Conservation (phyloP, 2,888 invertebrate species). For the Parthenolecanium corni region DNA sequence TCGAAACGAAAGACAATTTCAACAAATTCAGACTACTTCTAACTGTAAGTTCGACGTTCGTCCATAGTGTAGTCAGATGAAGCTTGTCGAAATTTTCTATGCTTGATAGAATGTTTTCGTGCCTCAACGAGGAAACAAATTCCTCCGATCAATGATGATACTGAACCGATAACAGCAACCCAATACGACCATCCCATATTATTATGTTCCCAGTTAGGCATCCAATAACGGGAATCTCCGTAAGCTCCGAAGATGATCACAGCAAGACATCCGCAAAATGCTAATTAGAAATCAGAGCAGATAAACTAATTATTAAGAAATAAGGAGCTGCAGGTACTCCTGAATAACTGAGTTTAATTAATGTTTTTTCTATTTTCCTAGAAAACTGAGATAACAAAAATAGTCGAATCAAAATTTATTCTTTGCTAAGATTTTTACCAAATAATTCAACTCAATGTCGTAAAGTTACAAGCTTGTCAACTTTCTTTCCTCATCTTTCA, state of each 20-base stretch:
- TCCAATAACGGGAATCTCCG: conserved; percentile 86
- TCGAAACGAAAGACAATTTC: neutral
- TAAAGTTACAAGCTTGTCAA: no score
- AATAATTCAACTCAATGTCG: no score
- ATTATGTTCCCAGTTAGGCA: conserved; percentile 94
- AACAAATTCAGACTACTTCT: conserved; percentile 36
- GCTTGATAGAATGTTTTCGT: conserved; percentile 61
- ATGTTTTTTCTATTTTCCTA: no score
- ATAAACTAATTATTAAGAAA: no score
- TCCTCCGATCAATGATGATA: conserved; percentile 62
- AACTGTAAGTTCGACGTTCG: conserved; percentile 46
- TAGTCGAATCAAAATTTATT: no score
- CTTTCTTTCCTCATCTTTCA: no score
- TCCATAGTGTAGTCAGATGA: conserved; percentile 51
- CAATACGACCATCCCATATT: conserved; percentile 90
- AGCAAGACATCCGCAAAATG: conserved; percentile 67
- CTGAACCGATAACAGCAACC: conserved; percentile 65
- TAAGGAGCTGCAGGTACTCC: no score
- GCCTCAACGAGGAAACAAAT: conserved; percentile 73
- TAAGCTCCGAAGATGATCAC: conserved; percentile 78
- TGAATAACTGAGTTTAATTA: no score
- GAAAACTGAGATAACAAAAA: no score
- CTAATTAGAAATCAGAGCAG: conserved; percentile 40
- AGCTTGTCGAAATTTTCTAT: conserved; percentile 47
- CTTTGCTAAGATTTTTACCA: no score